phyloP scores from a whole-genome alignment of 2,888 invertebrate species.

The Mythimna vitellina region DNA sequence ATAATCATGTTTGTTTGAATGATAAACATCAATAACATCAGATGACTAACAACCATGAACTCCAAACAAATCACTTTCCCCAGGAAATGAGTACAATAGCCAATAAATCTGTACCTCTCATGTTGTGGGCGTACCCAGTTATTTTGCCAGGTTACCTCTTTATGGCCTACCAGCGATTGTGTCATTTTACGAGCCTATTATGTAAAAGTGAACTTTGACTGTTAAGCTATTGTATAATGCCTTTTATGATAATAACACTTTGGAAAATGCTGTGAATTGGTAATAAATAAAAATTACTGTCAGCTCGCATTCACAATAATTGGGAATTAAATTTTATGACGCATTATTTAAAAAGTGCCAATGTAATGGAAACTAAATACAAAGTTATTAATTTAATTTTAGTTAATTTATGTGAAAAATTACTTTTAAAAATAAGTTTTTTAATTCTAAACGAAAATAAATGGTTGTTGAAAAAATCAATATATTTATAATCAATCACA shows the following conservation, averaged over 20 bases:
- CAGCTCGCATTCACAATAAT: slow-evolving; percentile 8
- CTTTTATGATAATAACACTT: slow-evolving; percentile 21
- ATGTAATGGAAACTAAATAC: background rate
- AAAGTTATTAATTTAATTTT: too few species aligned
- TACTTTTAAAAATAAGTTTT: too few species aligned
- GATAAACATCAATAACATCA: slow-evolving; percentile 8
- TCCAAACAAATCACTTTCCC: slow-evolving; percentile 68
- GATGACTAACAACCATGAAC: slow-evolving; percentile 49
- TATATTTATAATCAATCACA: too few species aligned
- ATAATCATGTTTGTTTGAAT: background rate
- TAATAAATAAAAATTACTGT: slow-evolving; percentile 14
- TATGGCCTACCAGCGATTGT: slow-evolving; percentile 39
- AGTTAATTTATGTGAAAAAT: too few species aligned
- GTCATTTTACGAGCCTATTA: slow-evolving; percentile 54
- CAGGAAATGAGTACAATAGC: slow-evolving; percentile 59
- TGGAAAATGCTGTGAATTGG: background rate
- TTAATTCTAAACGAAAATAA: too few species aligned
- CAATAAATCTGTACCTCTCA: slow-evolving; percentile 48
- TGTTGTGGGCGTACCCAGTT: slow-evolving; percentile 60
- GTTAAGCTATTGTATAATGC: slow-evolving; percentile 50
- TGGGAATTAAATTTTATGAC: background rate
- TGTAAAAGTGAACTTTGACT: slow-evolving; percentile 48
- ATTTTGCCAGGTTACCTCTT: slow-evolving; percentile 55
- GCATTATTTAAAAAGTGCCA: background rate
- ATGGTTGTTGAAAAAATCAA: too few species aligned